Conservation (phyloP, 2,113 vertebrate genomes). For the Cololabis saira region DNA sequence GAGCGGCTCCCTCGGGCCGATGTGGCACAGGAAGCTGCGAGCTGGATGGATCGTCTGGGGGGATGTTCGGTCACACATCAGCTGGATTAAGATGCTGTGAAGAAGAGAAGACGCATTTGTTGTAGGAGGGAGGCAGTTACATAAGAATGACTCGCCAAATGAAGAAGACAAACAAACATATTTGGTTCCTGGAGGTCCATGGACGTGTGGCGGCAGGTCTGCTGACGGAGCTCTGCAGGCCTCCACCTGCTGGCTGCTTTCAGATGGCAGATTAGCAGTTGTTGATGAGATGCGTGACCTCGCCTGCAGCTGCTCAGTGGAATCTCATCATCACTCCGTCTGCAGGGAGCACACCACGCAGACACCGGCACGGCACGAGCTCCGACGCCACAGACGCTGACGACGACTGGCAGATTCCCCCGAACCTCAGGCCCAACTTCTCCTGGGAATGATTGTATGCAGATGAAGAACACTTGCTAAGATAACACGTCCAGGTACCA, state of each 20-base stretch:
- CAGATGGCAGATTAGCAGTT: not conserved
- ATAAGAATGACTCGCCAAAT: not conserved
- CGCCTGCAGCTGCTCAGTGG: not conserved
- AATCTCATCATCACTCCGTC: not conserved
- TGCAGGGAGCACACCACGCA: not conserved
- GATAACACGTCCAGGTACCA: too few species aligned
- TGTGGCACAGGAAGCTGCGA: not conserved
- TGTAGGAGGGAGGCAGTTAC: slow-evolving; percentile 4
- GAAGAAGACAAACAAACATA: too few species aligned
- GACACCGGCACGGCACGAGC: not conserved
- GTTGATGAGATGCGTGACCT: not conserved
- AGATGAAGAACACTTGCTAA: too few species aligned
- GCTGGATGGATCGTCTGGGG: not conserved
- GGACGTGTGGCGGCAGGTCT: slow-evolving; percentile 8
- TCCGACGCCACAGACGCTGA: too few species aligned
- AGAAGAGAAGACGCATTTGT: slow-evolving; percentile 1
- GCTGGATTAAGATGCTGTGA: not conserved
- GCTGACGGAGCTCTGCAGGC: too few species aligned
- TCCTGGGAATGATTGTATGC: too few species aligned
- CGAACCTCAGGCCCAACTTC: not conserved
- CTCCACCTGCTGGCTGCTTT: slow-evolving; percentile 2
- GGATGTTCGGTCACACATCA: not conserved
- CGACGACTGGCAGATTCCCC: not conserved
- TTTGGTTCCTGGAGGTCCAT: not conserved
- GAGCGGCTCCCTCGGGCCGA: too few species aligned